Base-by-base conservation (phyloP, 2,113 vertebrate genomes). In the Enhydra lutris region DNA sequence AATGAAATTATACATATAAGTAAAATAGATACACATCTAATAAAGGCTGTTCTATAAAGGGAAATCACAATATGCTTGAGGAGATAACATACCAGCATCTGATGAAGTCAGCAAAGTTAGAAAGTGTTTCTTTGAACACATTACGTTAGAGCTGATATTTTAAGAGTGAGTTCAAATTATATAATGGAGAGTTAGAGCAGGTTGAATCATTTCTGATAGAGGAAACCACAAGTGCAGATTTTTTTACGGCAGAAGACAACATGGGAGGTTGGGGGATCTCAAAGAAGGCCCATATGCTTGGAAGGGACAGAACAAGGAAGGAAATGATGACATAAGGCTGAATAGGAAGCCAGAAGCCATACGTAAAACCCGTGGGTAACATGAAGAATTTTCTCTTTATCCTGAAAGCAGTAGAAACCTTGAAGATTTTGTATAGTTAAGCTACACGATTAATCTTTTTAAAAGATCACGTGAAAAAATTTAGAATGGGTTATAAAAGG, bases 301-400 rank as follows among this genome's bases (percentile, higher is more conserved):
- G 15, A 24, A 57, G 26, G 11, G 26, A 26, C 34, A 74, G 15
- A 80, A 67, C 9, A 42, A 31, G 21, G 4, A 61, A 57, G 10
- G 10, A n/a, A 81, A 59, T 29, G 12, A 1, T 78, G 29, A n/a
- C 0, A 1, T 61, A 23, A 73, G 26, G 1, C 7, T 47, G 6
- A 4, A 24, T 34, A 45, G 26, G 55, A 67, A 52, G 6, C 5
- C 15, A 47, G 14, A 42, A 36, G 23, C 2, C 57, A 10, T 8
- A 34, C 2, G 34, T 2, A 21, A 69, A 79, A 63, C 12, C 24
- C 63, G 0, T 0, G 14, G 11, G 9, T 36, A 36, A 39, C 20
- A 2, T 8, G 42, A 91, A 47, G 5, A 1, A 67, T 89, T 79
- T 80, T 80, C n/a, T 85, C 26, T 88, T 52, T 67, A 89, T 74